phyloP scores from a whole-genome alignment of 1,140 invertebrate genomes.

The Trichogramma pretiosum region DNA sequence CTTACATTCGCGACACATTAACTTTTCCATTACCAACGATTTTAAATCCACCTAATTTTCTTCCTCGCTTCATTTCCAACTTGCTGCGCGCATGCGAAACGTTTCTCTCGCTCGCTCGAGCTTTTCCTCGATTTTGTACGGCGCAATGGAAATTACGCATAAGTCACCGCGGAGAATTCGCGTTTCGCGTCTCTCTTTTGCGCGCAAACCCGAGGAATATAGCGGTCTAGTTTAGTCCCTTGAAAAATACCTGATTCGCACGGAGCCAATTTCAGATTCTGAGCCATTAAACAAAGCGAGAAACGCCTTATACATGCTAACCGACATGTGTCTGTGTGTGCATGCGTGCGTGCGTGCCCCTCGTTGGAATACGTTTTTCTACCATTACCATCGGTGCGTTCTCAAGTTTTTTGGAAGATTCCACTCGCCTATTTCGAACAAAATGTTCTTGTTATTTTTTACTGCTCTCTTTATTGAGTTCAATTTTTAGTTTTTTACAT shows the following conservation, averaged over 20 bases:
- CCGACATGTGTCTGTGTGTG: no score
- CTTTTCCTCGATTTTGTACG: background rate
- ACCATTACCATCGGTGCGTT: no score
- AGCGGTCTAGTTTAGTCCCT: no score
- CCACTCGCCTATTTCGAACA: constrained; percentile 16
- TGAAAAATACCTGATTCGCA: constrained; percentile 18
- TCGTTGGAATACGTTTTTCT: no score
- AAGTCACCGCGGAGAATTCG: constrained; percentile 12
- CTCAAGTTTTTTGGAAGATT: no score
- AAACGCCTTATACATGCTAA: no score
- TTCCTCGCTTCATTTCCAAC: constrained; percentile 7
- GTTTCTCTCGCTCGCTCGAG: constrained; percentile 2
- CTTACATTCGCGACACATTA: no score
- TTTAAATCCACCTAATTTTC: constrained; percentile 9
- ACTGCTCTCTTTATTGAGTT: constrained; percentile 17
- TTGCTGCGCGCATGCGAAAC: constrained; percentile 1
- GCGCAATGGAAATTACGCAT: constrained; percentile 14
- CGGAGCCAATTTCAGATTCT: constrained; percentile 30
- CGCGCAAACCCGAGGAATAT: no score
- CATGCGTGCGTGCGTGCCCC: no score
- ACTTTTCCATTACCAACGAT: no score
- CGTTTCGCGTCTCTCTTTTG: constrained; percentile 16
- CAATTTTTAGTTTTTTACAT: no score
- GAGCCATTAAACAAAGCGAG: constrained; percentile 30
- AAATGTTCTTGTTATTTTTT: constrained; percentile 39